Evolutionary conservation across 1,140 invertebrate species (phyloP).

Genomic region (Pantala flavescens): DNA sequence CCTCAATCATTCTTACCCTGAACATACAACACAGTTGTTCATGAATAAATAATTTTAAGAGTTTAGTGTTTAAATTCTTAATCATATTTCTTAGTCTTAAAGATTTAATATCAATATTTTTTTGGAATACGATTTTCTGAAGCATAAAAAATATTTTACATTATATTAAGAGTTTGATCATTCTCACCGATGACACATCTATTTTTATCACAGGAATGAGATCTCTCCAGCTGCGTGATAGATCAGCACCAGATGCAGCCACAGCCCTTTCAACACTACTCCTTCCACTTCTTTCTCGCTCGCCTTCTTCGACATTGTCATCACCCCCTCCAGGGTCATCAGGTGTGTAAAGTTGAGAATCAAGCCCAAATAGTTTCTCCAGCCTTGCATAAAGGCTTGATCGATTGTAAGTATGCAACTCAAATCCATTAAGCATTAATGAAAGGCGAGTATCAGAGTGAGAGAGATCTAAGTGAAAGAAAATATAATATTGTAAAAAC

Average conservation of each 20-base stretch:
- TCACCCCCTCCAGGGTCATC: constrained; percentile 18
- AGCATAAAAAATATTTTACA: too few relatives aligned
- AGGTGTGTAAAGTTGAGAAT: constrained; percentile 57
- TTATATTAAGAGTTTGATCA: background rate
- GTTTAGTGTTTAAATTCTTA: too few relatives aligned
- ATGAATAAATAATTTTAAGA: too few relatives aligned
- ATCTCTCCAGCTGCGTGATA: constrained; percentile 75
- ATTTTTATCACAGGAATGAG: constrained; percentile 94
- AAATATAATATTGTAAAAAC: constrained; percentile 14
- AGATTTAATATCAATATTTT: too few relatives aligned
- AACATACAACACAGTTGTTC: too few relatives aligned
- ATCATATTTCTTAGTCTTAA: too few relatives aligned
- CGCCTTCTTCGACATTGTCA: constrained; percentile 30
- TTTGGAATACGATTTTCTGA: too few relatives aligned
- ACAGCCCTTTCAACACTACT: constrained; percentile 30
- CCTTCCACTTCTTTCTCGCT: constrained; percentile 36
- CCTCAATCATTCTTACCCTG: too few relatives aligned
- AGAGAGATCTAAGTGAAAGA: constrained; percentile 66
- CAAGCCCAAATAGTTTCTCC: constrained; percentile 81
- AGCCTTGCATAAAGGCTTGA: constrained; percentile 78
- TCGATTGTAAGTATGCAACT: constrained; percentile 92
- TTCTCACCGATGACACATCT: constrained; percentile 70
- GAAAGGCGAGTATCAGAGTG: constrained; percentile 90
- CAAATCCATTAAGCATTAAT: constrained; percentile 89
- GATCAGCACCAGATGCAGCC: background rate